A percentile compares a stretch with the other conserved stretches of the same genome.
These are phyloP conservation scores for Sebastes itinus DNA, from an alignment of 2,797 vertebrate genomes.

Conservation along the genomic window DNA sequence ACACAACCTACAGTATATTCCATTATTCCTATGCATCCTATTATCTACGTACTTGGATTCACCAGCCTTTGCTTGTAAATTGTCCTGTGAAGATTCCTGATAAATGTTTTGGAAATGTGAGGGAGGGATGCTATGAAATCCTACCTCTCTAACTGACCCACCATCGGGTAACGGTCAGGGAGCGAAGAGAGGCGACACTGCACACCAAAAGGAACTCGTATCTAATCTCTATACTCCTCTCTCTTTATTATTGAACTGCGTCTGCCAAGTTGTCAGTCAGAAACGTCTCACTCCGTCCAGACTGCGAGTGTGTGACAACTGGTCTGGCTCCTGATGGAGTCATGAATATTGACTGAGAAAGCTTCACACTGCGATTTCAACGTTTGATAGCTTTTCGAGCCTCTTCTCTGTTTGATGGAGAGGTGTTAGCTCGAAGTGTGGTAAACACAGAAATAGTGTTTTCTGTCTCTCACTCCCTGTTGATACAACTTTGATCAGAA, in stretches of 20 bases:
- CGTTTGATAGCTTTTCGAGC: slow-evolving; percentile 45
- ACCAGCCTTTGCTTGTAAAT: not conserved
- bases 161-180: not conserved
- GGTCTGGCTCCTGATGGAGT: slow-evolving; percentile 41
- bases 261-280: slow-evolving; percentile 54
- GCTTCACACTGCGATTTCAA: slow-evolving; percentile 30
- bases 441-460: slow-evolving; percentile 35
- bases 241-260: slow-evolving; percentile 32
- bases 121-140: not conserved
- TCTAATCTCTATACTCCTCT: slow-evolving; percentile 10
- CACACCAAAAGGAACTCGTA: not conserved
- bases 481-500: slow-evolving; percentile 42
- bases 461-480: slow-evolving; percentile 28
- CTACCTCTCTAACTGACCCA: not conserved
- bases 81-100: not conserved
- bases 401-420: slow-evolving; percentile 31
- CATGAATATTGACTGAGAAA: slow-evolving; percentile 49
- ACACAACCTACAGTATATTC: not conserved
- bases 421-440: slow-evolving; percentile 37
- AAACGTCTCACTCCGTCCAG: slow-evolving; percentile 41
- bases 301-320: slow-evolving; percentile 29
- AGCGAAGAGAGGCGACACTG: not conserved
- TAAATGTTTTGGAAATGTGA: not conserved
- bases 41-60: not conserved
- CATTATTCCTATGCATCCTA: not conserved